Base-by-base conservation (phyloP, 2,797 vertebrate genomes). In the Rhincodon typus region DNA sequence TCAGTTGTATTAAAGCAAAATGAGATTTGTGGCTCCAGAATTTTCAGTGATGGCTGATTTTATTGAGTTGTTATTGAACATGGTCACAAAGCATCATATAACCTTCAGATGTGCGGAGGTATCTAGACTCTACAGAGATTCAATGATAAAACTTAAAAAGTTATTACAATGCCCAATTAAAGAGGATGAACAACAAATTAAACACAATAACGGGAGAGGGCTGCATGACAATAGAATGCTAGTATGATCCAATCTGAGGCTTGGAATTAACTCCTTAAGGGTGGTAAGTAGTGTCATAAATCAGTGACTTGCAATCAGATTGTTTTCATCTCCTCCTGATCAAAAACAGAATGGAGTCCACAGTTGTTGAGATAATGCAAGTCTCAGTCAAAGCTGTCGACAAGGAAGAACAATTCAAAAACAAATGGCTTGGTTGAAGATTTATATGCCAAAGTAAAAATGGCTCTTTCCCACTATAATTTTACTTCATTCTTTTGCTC, bases 1-100 rank as follows among this genome's bases (percentile, higher is more conserved):
- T 95, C 94, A 77, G 94, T 95, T 95, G 94, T 77, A 95, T 95
- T 95, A 95, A 95, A 95, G 72, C 70, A 74, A 95, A 95, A 95
- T 95, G 94, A 95, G 94, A 95, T 95, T 95, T 95, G 94, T 95
- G 94, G 94, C 94, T 77, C 30, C 70, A 95, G 94, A 74, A 95
- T 95, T 57, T 95, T 95, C 94, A 77, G 94, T 21, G 94, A 77
- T n/a, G 94, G 53, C 70, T 95, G 70, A 95, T 95, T 95, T 95
- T 95, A 95, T 95, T 95, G 94, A 95, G 77, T 95, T 95, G 69
- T 95, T 74, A 95, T 95, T 77, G 94, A 95, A 77, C 94, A 72
- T 93, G 90, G 94, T 95, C 94, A 95, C 94, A 95, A 53, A 77
- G 94, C 72, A 77, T 95, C 94, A 95, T 50, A 95, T 77, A 95